A percentile compares a stretch with the other conserved stretches of the same genome.
These are phyloP conservation scores for Pandemis corylana DNA, from an alignment of 2,888 invertebrate species.

Conservation along the genomic window DNA sequence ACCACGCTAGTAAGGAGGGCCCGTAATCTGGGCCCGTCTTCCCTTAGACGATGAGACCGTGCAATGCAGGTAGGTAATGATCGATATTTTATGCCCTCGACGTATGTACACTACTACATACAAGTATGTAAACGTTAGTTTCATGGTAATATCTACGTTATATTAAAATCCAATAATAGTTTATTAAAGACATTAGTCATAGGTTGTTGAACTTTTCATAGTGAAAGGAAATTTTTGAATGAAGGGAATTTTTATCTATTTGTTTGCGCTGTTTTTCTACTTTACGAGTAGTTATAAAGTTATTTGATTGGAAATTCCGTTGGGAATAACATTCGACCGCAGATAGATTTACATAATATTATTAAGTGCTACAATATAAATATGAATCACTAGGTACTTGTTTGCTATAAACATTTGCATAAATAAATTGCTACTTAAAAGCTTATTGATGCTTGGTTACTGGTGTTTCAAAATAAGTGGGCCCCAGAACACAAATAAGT, in stretches of 20 bases:
- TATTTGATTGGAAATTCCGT: neutral
- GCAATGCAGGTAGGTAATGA: too few relatives aligned
- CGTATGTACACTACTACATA: too few relatives aligned
- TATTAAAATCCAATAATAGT: too few relatives aligned
- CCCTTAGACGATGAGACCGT: too few relatives aligned
- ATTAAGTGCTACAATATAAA: neutral
- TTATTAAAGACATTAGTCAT: neutral
- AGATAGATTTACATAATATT: neutral
- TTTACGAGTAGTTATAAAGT: neutral
- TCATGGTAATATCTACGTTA: too few relatives aligned
- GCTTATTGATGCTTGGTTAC: neutral
- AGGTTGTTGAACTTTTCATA: neutral
- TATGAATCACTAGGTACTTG: slow-evolving; percentile 4
- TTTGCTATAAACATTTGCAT: neutral
- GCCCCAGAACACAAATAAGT: too few relatives aligned
- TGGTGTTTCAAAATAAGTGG: too few relatives aligned
- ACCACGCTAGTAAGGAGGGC: too few relatives aligned
- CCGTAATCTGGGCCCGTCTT: too few relatives aligned
- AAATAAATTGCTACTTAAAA: neutral
- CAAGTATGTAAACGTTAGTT: too few relatives aligned
- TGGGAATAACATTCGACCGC: neutral
- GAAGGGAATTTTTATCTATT: neutral
- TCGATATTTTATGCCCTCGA: too few relatives aligned
- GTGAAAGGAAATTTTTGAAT: neutral
- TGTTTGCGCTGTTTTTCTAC: neutral